Evolutionary conservation across 2,797 vertebrate species (phyloP), one percentile per base, ranked within the genome.

Genomic region (Cuculus canorus): DNA sequence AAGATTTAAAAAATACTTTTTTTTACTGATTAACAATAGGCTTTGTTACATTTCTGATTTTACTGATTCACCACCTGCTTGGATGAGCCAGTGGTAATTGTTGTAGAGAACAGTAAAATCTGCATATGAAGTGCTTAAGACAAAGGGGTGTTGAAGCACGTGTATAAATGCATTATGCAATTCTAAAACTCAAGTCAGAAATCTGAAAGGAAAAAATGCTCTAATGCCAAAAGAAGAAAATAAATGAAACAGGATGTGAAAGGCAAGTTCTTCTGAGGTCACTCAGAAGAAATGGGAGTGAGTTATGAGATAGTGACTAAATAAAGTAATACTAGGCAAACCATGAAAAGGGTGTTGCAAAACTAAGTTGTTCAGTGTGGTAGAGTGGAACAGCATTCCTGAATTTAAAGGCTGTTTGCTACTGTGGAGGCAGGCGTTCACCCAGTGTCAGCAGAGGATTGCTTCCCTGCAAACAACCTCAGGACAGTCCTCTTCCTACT

Each of bases 401-500:
- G 16, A 32, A 12, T 12, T 5, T 53, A 59, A 65, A 66, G 43
- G 11, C 61, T 7, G 1, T 39, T 77, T 54, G 23, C 57, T 72
- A 3, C 37, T 21, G 33, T n/a, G 43, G 47, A 45, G 52, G 24
- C 41, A 45, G 39, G 18, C 0, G 0, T 48, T 90, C 28, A n/a
- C 30, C 5, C 2, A 0, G 0, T 8, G 47, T 28, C 30, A 60
- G 50, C 17, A 9, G 50, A 39, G 25, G 60, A 10, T 35, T 80
- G 33, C 43, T 53, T 77, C 73, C 56, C 75, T 57, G 37, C 35
- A 41, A 30, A 57, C 61, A 70, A 17, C 28, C 30, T 60, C 25
- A 22, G 18, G 13, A 41, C 47, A 69, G 52, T 45, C 9, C 16
- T 35, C 59, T 39, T 85, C 25, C 18, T 39, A 2, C 39, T 53